Evolutionary conservation across 1,140 invertebrate genomes (phyloP).

Genomic region (Habropoda laboriosa): DNA sequence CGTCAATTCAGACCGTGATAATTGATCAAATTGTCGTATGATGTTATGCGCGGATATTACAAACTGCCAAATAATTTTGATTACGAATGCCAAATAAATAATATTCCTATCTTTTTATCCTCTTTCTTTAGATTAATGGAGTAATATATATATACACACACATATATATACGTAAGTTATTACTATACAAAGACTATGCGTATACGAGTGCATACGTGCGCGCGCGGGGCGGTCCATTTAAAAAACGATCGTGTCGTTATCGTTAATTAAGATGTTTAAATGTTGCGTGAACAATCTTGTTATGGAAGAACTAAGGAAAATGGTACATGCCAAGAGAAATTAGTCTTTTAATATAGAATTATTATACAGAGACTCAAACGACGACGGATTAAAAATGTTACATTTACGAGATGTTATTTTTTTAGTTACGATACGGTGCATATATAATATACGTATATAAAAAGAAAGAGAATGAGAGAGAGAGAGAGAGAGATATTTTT

Average conservation of each 20-base stretch:
- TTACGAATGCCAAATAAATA: conserved; percentile 68
- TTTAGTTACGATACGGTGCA: neutral
- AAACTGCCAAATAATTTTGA: conserved; percentile 69
- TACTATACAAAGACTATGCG: neutral
- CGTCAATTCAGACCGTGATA: neutral
- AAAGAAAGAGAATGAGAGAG: too few species aligned
- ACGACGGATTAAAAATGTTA: neutral
- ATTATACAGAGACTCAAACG: neutral
- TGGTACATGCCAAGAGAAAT: neutral
- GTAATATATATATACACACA: conserved; percentile 32
- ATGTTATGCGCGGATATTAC: neutral
- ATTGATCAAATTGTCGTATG: neutral
- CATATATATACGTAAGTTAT: conserved; percentile 43
- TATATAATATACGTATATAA: neutral
- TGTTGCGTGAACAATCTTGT: neutral
- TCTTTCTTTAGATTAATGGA: conserved; percentile 49
- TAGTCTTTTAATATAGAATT: neutral
- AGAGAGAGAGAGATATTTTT: conserved; percentile 21
- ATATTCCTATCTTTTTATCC: conserved; percentile 64
- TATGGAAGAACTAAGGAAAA: too few species aligned
- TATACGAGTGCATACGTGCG: neutral
- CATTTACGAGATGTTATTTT: conserved; percentile 4
- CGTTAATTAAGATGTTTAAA: neutral
- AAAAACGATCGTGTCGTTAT: neutral
- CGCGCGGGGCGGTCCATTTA: neutral